Evolutionary conservation across 2,797 vertebrate genomes (phyloP).

Genomic region (Periparus ater): DNA sequence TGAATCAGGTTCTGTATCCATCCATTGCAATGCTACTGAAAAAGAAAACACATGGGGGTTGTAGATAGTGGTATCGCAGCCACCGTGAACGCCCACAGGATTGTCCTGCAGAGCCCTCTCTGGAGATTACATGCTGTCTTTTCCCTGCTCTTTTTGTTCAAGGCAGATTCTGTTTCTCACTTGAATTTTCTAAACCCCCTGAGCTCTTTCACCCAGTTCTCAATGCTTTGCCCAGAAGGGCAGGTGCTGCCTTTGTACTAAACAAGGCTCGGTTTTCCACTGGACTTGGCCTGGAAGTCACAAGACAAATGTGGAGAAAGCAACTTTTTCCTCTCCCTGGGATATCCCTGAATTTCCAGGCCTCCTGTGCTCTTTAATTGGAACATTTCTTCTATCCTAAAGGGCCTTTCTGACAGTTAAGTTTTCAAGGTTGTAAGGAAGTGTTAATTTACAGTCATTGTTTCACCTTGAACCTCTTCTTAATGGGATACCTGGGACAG

Average conservation of each 20-base stretch:
- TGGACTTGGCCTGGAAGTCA: background rate
- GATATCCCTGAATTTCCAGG: background rate
- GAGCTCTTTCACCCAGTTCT: background rate
- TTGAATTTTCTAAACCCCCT: background rate
- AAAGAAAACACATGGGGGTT: background rate
- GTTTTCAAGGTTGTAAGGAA: background rate
- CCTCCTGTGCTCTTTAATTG: background rate
- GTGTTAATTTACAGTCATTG: background rate
- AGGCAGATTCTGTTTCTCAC: background rate
- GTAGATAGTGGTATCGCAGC: conserved; percentile 20
- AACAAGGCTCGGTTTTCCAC: background rate
- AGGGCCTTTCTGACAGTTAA: background rate
- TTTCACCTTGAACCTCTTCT: background rate
- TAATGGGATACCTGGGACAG: background rate
- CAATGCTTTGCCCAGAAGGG: background rate
- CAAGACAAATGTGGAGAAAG: background rate
- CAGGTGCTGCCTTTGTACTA: background rate
- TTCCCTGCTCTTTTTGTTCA: conserved; percentile 23
- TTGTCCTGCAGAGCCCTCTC: conserved; percentile 17
- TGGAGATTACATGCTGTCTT: background rate
- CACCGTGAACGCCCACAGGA: background rate
- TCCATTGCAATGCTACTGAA: background rate
- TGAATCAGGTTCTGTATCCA: conserved; percentile 13
- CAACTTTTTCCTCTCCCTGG: background rate
- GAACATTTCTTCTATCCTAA: background rate